These are phyloP conservation scores for Eulemur coronatus DNA, from an alignment of 2,797 vertebrate genomes.

Conservation along the genomic window DNA sequence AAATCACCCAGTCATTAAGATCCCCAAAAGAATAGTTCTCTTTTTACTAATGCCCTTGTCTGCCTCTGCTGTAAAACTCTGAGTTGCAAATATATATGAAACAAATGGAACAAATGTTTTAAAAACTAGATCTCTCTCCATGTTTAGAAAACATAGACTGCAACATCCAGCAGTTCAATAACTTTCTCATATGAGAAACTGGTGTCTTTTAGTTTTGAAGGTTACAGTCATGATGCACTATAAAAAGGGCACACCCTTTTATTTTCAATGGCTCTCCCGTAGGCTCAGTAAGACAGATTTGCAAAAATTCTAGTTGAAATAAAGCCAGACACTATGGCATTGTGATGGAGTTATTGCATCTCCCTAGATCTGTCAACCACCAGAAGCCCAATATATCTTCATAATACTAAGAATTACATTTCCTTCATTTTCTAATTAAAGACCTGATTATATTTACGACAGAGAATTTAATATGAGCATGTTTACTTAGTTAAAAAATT, in stretches of 20 bases:
- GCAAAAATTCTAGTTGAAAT: neutral
- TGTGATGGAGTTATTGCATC: constrained; percentile 41
- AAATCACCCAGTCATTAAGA: neutral
- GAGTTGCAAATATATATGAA: neutral
- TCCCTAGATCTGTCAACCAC: constrained; percentile 3
- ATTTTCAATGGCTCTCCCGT: neutral
- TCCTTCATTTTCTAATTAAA: constrained; percentile 74
- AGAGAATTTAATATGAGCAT: constrained; percentile 66
- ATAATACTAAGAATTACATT: constrained; percentile 66
- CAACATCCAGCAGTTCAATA: neutral
- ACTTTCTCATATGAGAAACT: neutral
- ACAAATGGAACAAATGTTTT: neutral
- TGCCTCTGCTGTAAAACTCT: neutral
- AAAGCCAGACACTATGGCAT: neutral
- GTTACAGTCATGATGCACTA: neutral
- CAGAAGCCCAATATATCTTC: constrained; percentile 52
- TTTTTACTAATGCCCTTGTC: neutral
- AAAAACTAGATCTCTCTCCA: neutral
- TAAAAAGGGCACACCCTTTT: neutral
- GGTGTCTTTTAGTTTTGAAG: neutral
- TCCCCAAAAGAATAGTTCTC: neutral
- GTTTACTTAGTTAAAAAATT: constrained; percentile 69
- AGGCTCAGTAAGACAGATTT: neutral
- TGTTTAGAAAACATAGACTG: neutral
- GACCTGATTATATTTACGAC: constrained; percentile 67